Conservation (phyloP, 2,888 invertebrate species). For the Noctua fimbriata region DNA sequence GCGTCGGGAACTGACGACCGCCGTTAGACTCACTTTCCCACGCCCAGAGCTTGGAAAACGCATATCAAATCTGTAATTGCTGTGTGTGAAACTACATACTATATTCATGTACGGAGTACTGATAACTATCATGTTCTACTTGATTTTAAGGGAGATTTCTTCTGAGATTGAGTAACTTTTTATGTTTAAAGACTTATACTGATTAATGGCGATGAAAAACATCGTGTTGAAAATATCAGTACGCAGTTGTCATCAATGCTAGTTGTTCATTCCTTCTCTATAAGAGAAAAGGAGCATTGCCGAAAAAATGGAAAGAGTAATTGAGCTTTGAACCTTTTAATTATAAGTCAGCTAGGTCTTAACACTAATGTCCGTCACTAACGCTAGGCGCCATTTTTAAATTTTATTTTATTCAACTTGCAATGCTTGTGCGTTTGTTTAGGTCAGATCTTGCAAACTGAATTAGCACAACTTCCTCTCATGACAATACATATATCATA, state of each 20-base stretch:
- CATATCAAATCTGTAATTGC: slow-evolving; percentile 52
- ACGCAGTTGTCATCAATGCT: neutral
- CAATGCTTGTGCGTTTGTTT: neutral
- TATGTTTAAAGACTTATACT: neutral
- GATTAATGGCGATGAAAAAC: too few species aligned
- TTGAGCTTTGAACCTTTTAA: neutral
- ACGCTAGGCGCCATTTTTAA: neutral
- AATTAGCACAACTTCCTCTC: neutral
- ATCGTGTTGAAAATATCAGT: neutral
- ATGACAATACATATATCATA: neutral
- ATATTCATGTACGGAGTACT: slow-evolving; percentile 2
- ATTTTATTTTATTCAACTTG: neutral
- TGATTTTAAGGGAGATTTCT: neutral
- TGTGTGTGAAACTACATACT: slow-evolving; percentile 36
- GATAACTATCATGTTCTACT: slow-evolving; percentile 20
- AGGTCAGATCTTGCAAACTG: too few species aligned
- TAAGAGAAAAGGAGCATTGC: neutral
- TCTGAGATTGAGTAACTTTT: neutral
- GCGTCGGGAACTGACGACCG: slow-evolving; percentile 2
- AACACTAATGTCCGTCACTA: neutral
- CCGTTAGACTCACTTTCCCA: slow-evolving; percentile 54
- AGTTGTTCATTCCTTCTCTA: neutral
- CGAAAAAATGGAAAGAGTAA: neutral
- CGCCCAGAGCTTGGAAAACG: slow-evolving; percentile 41
- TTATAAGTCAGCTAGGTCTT: neutral